Evolutionary conservation across 1,140 invertebrate genomes (phyloP), one percentile per base, ranked within the genome.

Genomic region (Stegodyphus dumicola): DNA sequence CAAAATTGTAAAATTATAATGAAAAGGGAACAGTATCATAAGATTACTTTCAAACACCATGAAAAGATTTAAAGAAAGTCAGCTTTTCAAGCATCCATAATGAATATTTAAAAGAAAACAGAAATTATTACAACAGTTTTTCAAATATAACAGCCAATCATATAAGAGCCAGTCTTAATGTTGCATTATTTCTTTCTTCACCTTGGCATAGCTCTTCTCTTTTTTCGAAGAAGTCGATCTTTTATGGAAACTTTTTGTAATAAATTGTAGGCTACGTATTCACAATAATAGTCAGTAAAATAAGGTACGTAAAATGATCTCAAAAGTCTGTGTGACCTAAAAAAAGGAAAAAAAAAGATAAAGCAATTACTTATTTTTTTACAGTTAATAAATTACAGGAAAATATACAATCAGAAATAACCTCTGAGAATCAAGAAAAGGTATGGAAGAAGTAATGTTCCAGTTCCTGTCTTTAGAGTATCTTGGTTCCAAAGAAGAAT

Each of bases 241-340:
- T 11, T 67, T n/a, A 85, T 85, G 9, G 10, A 56, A 0, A 64
- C 81, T 86, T 93, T 93, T 91, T 94, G 94, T 75, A 98, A 91
- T 70, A 98, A 92, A 91, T 96, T 96, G 89, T 97, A 96, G 87
- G 94, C 93, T 5, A 93, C 93, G 90, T 94, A 98, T 18, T 91
- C 92, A 85, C 94, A 94, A 88, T 94, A 93, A 88, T 92, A 92
- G 88, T 94, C 92, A 5, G 95, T 96, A 48, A 97, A 80, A 89
- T 94, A 94, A 77, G 97, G 97, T 90, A 99, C 92, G 90, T 96
- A 98, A 89, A 98, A 98, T 64, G 96, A 94, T 90, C 97, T 91
- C 81, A 96, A 94, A 65, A 97, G 91, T 87, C 91, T 91, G 90
- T 96, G 94, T 0, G 96, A 98, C 79, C 93, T 94, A 89, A 87